Conservation (phyloP, 1,140 invertebrate genomes). For the Tetramorium parvispinum region DNA sequence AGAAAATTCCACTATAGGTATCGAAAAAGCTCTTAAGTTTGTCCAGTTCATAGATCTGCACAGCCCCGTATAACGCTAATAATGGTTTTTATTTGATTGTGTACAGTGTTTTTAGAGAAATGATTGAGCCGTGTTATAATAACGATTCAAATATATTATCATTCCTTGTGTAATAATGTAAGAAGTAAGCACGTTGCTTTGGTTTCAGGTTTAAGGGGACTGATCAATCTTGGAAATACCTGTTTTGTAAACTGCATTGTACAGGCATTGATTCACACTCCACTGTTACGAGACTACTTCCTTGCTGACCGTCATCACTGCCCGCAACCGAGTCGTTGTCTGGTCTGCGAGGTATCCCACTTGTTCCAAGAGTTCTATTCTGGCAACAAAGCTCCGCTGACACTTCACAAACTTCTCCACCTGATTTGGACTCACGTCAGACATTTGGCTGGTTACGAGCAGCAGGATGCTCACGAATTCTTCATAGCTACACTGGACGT, state of each 20-base stretch:
- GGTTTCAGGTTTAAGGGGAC: constrained; percentile 91
- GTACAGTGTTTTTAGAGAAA: neutral
- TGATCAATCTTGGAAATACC: constrained; percentile 98
- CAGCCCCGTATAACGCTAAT: neutral
- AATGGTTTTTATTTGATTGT: neutral
- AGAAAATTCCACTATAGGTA: constrained; percentile 93
- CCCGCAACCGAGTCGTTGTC: constrained; percentile 90
- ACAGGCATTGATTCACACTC: constrained; percentile 97
- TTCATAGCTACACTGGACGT: constrained; percentile 98
- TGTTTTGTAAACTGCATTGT: constrained; percentile 99
- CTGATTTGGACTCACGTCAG: constrained; percentile 98
- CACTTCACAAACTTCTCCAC: constrained; percentile 95
- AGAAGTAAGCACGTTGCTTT: neutral
- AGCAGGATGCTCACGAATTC: constrained; percentile 99
- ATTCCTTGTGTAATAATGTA: neutral
- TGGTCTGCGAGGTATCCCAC: constrained; percentile 97
- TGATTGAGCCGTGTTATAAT: neutral
- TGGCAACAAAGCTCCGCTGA: constrained; percentile 94
- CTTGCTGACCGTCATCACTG: constrained; percentile 96
- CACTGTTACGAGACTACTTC: constrained; percentile 97
- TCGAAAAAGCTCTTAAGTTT: neutral
- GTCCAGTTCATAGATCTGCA: neutral
- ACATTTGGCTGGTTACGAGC: constrained; percentile 98
- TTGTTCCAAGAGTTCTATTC: constrained; percentile 97
- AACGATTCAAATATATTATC: neutral